phyloP scores from a whole-genome alignment of 2,888 invertebrate genomes.

The Ctena decussata region DNA sequence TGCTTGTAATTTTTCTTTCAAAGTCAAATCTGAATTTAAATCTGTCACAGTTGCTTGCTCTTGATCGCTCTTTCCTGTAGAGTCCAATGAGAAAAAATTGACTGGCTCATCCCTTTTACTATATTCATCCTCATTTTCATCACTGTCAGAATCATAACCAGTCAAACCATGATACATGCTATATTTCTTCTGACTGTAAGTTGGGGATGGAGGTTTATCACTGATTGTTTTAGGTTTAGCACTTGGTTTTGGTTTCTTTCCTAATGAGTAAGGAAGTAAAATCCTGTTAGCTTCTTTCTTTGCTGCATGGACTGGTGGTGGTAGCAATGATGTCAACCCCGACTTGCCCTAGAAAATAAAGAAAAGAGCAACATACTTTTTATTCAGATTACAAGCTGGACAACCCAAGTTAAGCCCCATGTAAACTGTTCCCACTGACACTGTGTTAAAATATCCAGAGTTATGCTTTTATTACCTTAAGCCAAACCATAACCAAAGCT shows the following conservation, averaged over 20 bases:
- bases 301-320: conserved; percentile 77
- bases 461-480: no score
- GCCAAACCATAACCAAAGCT: no score
- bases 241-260: conserved; percentile 50
- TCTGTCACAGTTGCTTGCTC: neutral
- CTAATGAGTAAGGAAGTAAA: conserved; percentile 76
- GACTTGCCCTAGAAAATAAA: conserved; percentile 72
- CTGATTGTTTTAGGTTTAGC: neutral
- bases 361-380: no score
- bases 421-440: no score
- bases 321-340: conserved; percentile 78
- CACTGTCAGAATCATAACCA: conserved; percentile 77
- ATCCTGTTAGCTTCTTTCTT: conserved; percentile 80
- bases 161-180: conserved; percentile 20
- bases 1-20: neutral
- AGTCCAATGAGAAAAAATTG: conserved; percentile 73
- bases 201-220: neutral
- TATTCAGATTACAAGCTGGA: no score
- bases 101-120: conserved; percentile 28
- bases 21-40: neutral
- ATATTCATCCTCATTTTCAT: conserved; percentile 67
- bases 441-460: no score
- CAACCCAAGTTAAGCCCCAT: no score
- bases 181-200: neutral
- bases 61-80: conserved; percentile 28